Evolutionary conservation across 1,140 invertebrate genomes (phyloP).

Genomic region (Hylaeus volcanicus): DNA sequence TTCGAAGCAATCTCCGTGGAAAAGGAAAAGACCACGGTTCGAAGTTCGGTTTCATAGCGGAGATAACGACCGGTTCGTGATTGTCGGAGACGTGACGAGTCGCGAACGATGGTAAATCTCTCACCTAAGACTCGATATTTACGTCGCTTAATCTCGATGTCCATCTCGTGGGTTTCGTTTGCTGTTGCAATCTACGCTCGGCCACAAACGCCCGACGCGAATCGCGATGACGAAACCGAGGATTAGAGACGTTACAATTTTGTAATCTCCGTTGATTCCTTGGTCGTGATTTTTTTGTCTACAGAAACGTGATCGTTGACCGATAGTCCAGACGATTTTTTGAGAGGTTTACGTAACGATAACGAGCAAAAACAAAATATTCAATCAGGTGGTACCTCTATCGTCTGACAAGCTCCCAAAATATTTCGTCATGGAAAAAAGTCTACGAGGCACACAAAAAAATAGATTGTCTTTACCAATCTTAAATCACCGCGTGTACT

Average conservation of each 20-base stretch:
- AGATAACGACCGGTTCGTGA: slow-evolving; percentile 48
- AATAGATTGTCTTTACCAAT: no score
- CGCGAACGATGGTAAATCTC: slow-evolving; percentile 35
- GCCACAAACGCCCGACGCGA: background rate
- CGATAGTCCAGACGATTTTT: no score
- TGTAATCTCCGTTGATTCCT: background rate
- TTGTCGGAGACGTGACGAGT: slow-evolving; percentile 35
- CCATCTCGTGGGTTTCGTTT: background rate
- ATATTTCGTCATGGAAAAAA: no score
- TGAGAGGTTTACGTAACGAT: no score
- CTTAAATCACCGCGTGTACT: no score
- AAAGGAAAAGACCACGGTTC: slow-evolving; percentile 14
- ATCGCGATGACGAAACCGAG: background rate
- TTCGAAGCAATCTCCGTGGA: slow-evolving; percentile 19
- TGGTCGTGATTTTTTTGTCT: no score
- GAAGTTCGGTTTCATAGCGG: slow-evolving; percentile 33
- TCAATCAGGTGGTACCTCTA: no score
- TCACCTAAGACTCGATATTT: slow-evolving; percentile 17
- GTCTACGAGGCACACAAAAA: no score
- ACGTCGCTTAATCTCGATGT: slow-evolving; percentile 3
- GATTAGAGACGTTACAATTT: background rate
- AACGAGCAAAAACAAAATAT: no score
- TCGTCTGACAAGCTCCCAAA: no score
- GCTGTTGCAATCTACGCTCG: background rate
- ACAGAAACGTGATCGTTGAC: no score